Percentiles rank a stretch among this genome's conserved stretches.
Evolutionary conservation across 1,140 invertebrate genomes (phyloP).

Genomic region (Hylaeus anthracinus): DNA sequence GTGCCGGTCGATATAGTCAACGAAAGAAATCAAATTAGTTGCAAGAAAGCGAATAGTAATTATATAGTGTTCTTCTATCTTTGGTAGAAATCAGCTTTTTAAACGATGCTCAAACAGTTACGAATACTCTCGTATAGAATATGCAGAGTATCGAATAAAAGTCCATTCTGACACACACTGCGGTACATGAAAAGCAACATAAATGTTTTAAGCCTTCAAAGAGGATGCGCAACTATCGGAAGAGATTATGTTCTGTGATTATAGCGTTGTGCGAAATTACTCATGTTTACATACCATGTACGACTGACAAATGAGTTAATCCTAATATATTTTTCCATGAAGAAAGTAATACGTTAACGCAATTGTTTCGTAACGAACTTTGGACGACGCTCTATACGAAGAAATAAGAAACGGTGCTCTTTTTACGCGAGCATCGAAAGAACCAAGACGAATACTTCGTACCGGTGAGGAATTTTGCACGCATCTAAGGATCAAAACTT

Average conservation of each 20-base stretch:
- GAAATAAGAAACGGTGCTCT: constrained; percentile 2
- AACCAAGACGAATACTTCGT: constrained; percentile 47
- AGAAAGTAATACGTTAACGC: constrained; percentile 45
- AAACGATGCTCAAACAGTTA: constrained; percentile 56
- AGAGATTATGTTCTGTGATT: constrained; percentile 60
- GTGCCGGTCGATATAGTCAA: constrained; percentile 28
- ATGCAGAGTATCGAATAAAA: constrained; percentile 14
- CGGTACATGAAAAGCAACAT: background rate
- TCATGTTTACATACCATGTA: constrained; percentile 46
- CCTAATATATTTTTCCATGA: constrained; percentile 47
- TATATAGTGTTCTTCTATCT: constrained; percentile 12
- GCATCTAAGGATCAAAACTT: background rate
- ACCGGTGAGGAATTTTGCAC: constrained; percentile 27
- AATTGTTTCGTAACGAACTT: constrained; percentile 27
- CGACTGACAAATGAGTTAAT: constrained; percentile 47
- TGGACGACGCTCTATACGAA: constrained; percentile 21
- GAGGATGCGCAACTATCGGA: constrained; percentile 46
- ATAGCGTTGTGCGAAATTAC: constrained; percentile 32
- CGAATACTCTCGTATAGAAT: constrained; percentile 20
- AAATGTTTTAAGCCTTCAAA: constrained; percentile 27
- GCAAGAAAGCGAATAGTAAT: constrained; percentile 12
- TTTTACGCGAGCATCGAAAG: constrained; percentile 6
- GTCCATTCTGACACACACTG: constrained; percentile 21
- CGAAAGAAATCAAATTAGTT: constrained; percentile 44
- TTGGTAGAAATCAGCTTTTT: constrained; percentile 35